Evolutionary conservation across 2,888 invertebrate species (phyloP).

Genomic region (Apodemia hepburni): DNA sequence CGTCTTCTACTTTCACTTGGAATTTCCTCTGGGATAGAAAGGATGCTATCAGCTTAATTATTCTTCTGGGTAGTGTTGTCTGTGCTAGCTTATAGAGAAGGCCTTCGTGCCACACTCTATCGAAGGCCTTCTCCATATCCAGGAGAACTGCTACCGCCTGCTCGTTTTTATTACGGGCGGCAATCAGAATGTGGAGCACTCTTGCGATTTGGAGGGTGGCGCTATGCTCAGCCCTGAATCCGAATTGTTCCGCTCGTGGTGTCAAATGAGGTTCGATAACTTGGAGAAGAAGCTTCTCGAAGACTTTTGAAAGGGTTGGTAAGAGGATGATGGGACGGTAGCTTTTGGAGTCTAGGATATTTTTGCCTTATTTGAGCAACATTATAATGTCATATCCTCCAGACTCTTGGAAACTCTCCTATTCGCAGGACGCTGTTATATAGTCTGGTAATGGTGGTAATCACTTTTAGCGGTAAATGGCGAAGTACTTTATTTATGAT

Average conservation of each 20-base stretch:
- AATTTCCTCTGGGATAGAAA: background rate
- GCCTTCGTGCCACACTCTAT: slow-evolving; percentile 35
- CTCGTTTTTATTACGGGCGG: slow-evolving; percentile 27
- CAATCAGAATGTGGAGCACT: slow-evolving; percentile 32
- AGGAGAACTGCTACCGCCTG: slow-evolving; percentile 31
- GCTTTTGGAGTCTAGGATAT: slow-evolving; percentile 25
- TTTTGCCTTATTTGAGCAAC: slow-evolving; percentile 34
- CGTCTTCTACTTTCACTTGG: background rate
- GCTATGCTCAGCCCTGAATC: slow-evolving; percentile 31
- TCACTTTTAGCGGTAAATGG: slow-evolving; percentile 17
- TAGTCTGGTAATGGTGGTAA: slow-evolving; percentile 23
- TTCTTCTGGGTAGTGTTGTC: background rate
- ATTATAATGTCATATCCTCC: slow-evolving; percentile 32
- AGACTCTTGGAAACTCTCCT: slow-evolving; percentile 23
- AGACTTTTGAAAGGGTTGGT: slow-evolving; percentile 28
- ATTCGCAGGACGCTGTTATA: slow-evolving; percentile 30
- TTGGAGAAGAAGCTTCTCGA: slow-evolving; percentile 29
- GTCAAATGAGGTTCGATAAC: slow-evolving; percentile 8
- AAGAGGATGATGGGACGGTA: slow-evolving; percentile 34
- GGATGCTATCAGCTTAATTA: background rate
- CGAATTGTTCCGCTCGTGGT: slow-evolving; percentile 31
- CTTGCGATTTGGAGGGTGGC: slow-evolving; percentile 36
- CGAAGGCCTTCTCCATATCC: too few relatives aligned
- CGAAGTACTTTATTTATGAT: slow-evolving; percentile 25
- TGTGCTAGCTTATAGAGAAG: slow-evolving; percentile 19